These are phyloP conservation scores for Furcula furcula DNA, from an alignment of 2,888 invertebrate genomes.

Conservation along the genomic window DNA sequence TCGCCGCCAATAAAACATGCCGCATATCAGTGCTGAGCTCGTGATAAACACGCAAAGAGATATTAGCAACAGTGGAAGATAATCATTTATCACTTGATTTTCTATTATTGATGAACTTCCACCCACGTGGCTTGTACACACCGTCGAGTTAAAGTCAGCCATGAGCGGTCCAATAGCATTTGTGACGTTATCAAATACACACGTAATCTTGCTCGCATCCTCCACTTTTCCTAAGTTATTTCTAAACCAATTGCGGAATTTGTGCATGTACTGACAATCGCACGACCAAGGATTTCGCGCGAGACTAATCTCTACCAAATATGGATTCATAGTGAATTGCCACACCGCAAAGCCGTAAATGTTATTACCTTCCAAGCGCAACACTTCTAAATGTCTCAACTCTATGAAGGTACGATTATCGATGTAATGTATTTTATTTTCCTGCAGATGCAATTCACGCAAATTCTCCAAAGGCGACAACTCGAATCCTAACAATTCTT, in stretches of 20 bases:
- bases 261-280: conserved; percentile 91
- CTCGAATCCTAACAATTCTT: conserved; percentile 90
- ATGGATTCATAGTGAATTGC: conserved; percentile 91
- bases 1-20: conserved; percentile 90
- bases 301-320: conserved; percentile 92
- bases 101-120: conserved; percentile 88
- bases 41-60: conserved; percentile 89
- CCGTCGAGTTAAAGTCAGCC: conserved; percentile 89
- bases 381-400: conserved; percentile 90
- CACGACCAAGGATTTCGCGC: conserved; percentile 95
- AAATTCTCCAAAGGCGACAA: conserved; percentile 90
- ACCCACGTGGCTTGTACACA: conserved; percentile 87
- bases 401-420: conserved; percentile 92
- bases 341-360: conserved; percentile 92
- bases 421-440: conserved; percentile 90
- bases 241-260: conserved; percentile 90
- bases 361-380: conserved; percentile 92
- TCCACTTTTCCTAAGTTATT: conserved; percentile 90
- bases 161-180: conserved; percentile 86
- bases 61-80: conserved; percentile 89
- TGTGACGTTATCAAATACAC: conserved; percentile 88
- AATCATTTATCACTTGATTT: conserved; percentile 90
- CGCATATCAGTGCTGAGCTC: conserved; percentile 88
- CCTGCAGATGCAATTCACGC: conserved; percentile 92
- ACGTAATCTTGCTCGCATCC: conserved; percentile 89